These are phyloP conservation scores for Drosophila neotestacea DNA, from an alignment of 2,888 invertebrate species.

Conservation along the genomic window DNA sequence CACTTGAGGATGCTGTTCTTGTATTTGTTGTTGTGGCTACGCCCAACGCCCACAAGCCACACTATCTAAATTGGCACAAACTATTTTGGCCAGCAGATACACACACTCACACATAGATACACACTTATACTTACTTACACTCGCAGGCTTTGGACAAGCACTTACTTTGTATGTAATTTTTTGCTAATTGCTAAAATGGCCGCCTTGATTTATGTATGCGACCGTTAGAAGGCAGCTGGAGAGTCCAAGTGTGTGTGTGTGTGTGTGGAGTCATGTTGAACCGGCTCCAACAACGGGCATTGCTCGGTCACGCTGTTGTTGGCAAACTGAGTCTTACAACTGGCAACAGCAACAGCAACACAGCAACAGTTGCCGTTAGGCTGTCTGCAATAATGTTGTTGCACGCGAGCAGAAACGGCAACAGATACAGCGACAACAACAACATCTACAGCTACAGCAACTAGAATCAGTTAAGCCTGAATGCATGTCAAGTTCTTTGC, in stretches of 20 bases:
- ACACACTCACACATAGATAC: slow-evolving; percentile 19
- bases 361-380: slow-evolving; percentile 75
- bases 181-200: slow-evolving; percentile 76
- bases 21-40: slow-evolving; percentile 15
- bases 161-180: slow-evolving; percentile 59
- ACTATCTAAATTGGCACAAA: slow-evolving; percentile 54
- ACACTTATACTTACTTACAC: background rate
- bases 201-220: slow-evolving; percentile 74
- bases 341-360: slow-evolving; percentile 55
- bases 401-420: slow-evolving; percentile 60
- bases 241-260: slow-evolving; percentile 14
- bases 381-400: slow-evolving; percentile 52
- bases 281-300: slow-evolving; percentile 60
- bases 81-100: slow-evolving; percentile 51
- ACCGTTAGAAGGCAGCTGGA: slow-evolving; percentile 64
- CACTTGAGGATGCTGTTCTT: slow-evolving; percentile 44
- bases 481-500: slow-evolving; percentile 69
- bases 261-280: slow-evolving; percentile 62
- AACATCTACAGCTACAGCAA: slow-evolving; percentile 37
- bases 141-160: slow-evolving; percentile 24
- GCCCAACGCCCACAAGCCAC: slow-evolving; percentile 32
- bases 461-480: slow-evolving; percentile 51
- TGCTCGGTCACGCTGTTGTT: slow-evolving; percentile 64
- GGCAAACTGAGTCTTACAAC: slow-evolving; percentile 51
- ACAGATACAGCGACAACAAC: slow-evolving; percentile 30